phyloP scores from a whole-genome alignment of 2,113 vertebrate genomes.

The Brachirus orientalis region DNA sequence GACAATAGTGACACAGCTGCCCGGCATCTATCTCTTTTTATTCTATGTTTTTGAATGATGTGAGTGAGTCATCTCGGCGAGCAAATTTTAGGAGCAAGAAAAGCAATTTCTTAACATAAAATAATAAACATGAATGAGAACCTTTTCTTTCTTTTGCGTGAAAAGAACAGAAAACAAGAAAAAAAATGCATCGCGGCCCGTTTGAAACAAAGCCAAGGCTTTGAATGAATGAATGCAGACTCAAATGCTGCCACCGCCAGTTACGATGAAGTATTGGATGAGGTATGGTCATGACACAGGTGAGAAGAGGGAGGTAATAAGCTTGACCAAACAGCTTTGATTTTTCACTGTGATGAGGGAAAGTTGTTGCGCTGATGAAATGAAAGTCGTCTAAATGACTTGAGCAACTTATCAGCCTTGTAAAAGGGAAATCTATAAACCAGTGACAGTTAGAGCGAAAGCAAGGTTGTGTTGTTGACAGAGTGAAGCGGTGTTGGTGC shows the following conservation, averaged over 20 bases:
- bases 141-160: not conserved
- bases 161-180: not conserved
- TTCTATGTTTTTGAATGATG: constrained; percentile 4
- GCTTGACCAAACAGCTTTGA: not conserved
- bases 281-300: no score
- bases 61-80: no score
- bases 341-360: no score
- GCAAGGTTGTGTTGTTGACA: constrained; percentile 13
- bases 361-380: constrained; percentile 23
- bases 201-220: constrained; percentile 1
- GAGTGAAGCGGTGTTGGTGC: not conserved
- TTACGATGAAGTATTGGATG: no score
- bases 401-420: constrained; percentile 18
- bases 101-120: not conserved
- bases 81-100: not conserved
- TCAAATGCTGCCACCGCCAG: no score
- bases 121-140: constrained; percentile 5
- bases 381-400: constrained; percentile 20
- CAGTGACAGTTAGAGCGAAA: constrained; percentile 16
- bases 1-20: not conserved
- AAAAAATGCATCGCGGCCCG: not conserved
- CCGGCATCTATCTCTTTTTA: no score
- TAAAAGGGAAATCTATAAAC: constrained; percentile 34
- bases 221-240: constrained; percentile 13
- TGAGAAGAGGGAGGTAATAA: constrained; percentile 20